These are phyloP conservation scores for Urocitellus parryii DNA, from an alignment of 2,113 vertebrate genomes.

Conservation along the genomic window DNA sequence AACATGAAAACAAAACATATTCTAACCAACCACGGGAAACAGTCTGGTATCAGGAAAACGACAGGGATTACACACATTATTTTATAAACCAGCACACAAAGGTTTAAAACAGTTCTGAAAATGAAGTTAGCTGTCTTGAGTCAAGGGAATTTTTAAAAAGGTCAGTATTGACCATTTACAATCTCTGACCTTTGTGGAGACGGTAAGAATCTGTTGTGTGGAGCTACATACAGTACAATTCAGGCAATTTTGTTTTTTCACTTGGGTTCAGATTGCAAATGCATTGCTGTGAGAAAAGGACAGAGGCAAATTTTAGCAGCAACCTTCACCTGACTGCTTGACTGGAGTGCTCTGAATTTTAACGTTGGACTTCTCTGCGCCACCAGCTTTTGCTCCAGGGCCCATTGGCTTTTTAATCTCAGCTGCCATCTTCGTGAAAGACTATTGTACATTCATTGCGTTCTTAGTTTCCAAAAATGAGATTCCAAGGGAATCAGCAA, in stretches of 20 bases:
- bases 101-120: no score
- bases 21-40: no score
- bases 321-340: slow-evolving; percentile 96
- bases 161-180: no score
- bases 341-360: slow-evolving; percentile 99
- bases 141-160: no score
- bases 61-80: no score
- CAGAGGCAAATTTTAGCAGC: slow-evolving; percentile 92
- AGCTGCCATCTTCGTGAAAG: slow-evolving; percentile 99
- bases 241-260: slow-evolving; percentile 93
- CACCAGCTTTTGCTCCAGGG: slow-evolving; percentile 94
- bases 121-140: no score
- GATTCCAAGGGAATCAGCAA: slow-evolving; percentile 97
- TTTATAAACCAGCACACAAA: no score
- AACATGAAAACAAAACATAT: no score
- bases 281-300: slow-evolving; percentile 90
- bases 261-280: slow-evolving; percentile 92
- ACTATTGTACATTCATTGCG: slow-evolving; percentile 98
- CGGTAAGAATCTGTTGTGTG: slow-evolving; percentile 81
- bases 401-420: slow-evolving; percentile 99
- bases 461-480: slow-evolving; percentile 99
- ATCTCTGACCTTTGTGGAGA: no score
- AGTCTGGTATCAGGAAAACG: no score
- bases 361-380: slow-evolving; percentile 96
- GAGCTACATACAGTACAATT: slow-evolving; percentile 99